These are phyloP conservation scores for Lordiphosa stackelbergi DNA, from an alignment of 1,140 invertebrate species.

Conservation along the genomic window DNA sequence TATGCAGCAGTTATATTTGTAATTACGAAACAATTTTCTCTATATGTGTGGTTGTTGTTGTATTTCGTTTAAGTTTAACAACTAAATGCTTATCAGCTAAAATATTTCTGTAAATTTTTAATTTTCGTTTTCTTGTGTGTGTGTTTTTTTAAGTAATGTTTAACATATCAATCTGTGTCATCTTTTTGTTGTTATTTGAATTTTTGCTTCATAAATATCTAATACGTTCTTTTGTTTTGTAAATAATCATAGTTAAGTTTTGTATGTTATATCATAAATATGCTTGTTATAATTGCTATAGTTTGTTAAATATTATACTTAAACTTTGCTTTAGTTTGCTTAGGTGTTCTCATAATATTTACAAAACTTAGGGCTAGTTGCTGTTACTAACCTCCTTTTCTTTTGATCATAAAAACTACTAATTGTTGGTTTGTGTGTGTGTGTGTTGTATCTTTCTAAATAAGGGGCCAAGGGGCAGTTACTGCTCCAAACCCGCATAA, in stretches of 20 bases:
- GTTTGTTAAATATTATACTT: slow-evolving; percentile 62
- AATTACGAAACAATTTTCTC: slow-evolving; percentile 21
- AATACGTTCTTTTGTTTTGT: slow-evolving; percentile 34
- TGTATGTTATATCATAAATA: slow-evolving; percentile 43
- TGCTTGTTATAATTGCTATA: slow-evolving; percentile 66
- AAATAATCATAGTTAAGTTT: slow-evolving; percentile 46
- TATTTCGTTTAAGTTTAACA: slow-evolving; percentile 49
- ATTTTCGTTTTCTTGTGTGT: slow-evolving; percentile 30
- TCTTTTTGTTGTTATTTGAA: slow-evolving; percentile 1
- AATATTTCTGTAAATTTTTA: slow-evolving; percentile 31
- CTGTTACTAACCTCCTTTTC: not conserved
- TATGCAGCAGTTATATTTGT: slow-evolving; percentile 68
- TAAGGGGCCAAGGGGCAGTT: slow-evolving; percentile 29
- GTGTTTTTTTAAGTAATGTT: slow-evolving; percentile 49
- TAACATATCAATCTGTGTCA: slow-evolving; percentile 51
- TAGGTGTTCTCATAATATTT: slow-evolving; percentile 30
- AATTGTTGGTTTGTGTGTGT: slow-evolving; percentile 36
- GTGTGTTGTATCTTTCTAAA: slow-evolving; percentile 4
- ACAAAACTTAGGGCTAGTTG: slow-evolving; percentile 23
- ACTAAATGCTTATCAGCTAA: slow-evolving; percentile 63
- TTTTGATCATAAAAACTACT: slow-evolving; percentile 31
- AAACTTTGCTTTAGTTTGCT: slow-evolving; percentile 23
- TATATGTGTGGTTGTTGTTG: slow-evolving; percentile 19
- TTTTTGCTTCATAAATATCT: slow-evolving; percentile 27
- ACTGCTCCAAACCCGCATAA: not conserved